Conservation (phyloP, 2,797 vertebrate genomes). For the Rousettus madagascariensis region DNA sequence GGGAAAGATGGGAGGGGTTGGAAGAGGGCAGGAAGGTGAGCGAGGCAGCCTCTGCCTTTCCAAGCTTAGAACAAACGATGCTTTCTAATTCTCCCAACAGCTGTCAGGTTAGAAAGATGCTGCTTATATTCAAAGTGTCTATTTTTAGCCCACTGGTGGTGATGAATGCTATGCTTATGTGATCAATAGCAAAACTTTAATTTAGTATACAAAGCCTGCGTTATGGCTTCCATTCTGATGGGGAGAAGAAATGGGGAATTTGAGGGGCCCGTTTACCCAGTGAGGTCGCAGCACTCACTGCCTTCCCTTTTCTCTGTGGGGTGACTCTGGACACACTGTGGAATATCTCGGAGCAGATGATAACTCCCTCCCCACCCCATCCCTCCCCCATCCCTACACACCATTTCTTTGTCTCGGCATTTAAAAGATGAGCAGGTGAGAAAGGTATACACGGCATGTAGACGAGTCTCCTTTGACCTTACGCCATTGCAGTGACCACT, state of each 20-base stretch:
- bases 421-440: conserved; percentile 84
- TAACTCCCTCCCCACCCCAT: conserved; percentile 59
- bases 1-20: rapidly evolving
- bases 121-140: conserved; percentile 22
- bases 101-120: conserved; percentile 53
- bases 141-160: conserved; percentile 19
- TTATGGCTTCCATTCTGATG: background rate
- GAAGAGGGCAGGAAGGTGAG: background rate
- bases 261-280: background rate
- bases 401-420: conserved; percentile 71
- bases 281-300: conserved; percentile 64
- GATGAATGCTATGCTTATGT: conserved; percentile 39
- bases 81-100: conserved; percentile 61
- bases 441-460: conserved; percentile 78
- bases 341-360: conserved; percentile 82
- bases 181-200: conserved; percentile 48
- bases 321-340: conserved; percentile 76
- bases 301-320: conserved; percentile 78
- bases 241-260: conserved; percentile 23
- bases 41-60: conserved; percentile 2
- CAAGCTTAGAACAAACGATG: conserved; percentile 59
- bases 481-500: conserved; percentile 76
- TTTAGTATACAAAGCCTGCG: background rate
- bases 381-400: background rate
- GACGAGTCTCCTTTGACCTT: conserved; percentile 80